A percentile compares a stretch with the other conserved stretches of the same genome.
Evolutionary conservation across 2,113 vertebrate genomes (phyloP).

Genomic region (Gymnorhina tibicen): DNA sequence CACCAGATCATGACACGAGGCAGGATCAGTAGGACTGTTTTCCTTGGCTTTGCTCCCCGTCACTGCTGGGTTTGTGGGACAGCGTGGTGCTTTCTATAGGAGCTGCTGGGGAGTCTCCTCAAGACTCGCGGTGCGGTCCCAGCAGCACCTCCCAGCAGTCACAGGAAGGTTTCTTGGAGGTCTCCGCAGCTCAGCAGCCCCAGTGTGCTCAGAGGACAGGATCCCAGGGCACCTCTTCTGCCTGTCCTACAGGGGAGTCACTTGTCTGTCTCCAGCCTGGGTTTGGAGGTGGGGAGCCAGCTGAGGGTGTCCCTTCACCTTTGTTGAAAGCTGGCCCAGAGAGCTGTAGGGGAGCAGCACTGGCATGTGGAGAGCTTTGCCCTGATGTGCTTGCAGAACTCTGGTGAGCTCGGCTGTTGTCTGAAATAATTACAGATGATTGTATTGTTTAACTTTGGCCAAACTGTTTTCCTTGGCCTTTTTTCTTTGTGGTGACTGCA

Average conservation of each 20-base stretch:
- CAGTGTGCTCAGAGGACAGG: neutral
- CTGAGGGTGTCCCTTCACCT: neutral
- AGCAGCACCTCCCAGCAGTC: neutral
- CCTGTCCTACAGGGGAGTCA: neutral
- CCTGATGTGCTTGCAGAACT: neutral
- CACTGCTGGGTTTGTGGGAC: neutral
- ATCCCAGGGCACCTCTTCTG: neutral
- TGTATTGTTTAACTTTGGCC: neutral
- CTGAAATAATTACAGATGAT: neutral
- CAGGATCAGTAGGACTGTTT: neutral
- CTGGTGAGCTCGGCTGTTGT: neutral
- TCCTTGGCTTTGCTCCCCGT: neutral
- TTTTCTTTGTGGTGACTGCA: neutral
- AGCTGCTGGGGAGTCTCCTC: neutral
- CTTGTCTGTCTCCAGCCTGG: neutral
- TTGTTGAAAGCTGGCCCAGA: neutral
- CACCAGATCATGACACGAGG: neutral
- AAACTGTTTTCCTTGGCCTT: neutral
- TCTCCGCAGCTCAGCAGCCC: neutral
- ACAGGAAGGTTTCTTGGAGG: neutral
- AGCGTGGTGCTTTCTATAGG: neutral
- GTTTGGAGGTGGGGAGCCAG: neutral
- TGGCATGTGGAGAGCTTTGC: neutral
- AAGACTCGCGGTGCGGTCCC: accelerated
- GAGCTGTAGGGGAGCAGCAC: neutral